Evolutionary conservation across 2,797 vertebrate genomes (phyloP).

Genomic region (Onychomys leucogaster): DNA sequence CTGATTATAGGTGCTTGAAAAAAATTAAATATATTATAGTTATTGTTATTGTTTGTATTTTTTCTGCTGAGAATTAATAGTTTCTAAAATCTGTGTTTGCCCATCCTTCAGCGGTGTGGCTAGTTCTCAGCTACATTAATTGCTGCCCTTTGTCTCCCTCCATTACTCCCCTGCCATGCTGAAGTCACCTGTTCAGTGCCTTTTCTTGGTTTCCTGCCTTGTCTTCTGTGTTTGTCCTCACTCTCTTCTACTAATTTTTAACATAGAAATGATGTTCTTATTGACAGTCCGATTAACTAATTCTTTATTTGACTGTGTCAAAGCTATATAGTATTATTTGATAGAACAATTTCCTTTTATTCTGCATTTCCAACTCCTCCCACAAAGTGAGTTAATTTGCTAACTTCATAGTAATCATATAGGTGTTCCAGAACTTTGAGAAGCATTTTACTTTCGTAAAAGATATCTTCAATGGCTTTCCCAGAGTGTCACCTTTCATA

Average conservation of each 20-base stretch:
- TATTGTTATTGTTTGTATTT: neutral
- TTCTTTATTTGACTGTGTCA: neutral
- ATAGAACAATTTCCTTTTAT: neutral
- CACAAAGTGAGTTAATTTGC: neutral
- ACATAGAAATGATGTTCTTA: neutral
- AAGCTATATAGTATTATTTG: neutral
- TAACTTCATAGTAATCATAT: neutral
- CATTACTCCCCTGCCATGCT: fast-evolving
- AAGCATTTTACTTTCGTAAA: neutral
- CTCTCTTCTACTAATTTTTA: neutral
- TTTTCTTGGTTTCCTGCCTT: neutral
- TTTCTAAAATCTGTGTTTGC: neutral
- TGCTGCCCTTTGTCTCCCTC: neutral
- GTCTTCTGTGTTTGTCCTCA: neutral
- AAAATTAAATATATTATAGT: neutral
- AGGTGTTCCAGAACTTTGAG: neutral
- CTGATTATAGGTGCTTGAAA: neutral
- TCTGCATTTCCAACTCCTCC: neutral
- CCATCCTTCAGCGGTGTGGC: neutral
- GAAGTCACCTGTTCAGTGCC: neutral
- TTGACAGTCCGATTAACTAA: neutral
- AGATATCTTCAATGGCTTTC: neutral
- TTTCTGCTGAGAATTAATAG: neutral
- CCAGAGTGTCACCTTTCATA: neutral
- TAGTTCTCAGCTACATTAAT: neutral